A percentile compares a stretch with the other conserved stretches of the same genome.
Evolutionary conservation across 1,140 invertebrate genomes (phyloP).

Genomic region (Zaprionus ornatus): DNA sequence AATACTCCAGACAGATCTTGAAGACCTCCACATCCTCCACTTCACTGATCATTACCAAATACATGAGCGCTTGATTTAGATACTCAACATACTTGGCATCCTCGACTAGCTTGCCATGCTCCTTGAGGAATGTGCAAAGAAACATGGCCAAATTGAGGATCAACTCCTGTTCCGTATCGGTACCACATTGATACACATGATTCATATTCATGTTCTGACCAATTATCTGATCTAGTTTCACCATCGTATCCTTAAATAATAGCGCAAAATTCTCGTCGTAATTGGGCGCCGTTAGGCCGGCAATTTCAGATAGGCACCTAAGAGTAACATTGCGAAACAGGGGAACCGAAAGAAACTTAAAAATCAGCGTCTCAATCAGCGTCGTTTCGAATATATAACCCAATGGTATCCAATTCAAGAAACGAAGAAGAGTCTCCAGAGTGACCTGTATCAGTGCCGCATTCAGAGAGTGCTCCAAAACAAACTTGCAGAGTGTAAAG

Average conservation of each 20-base stretch:
- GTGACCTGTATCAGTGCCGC: constrained; percentile 96
- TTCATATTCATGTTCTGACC: constrained; percentile 95
- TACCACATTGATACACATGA: constrained; percentile 95
- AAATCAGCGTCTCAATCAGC: constrained; percentile 96
- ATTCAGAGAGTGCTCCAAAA: constrained; percentile 99
- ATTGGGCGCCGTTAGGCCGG: constrained; percentile 92
- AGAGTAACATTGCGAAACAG: constrained; percentile 99
- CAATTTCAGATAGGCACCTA: constrained; percentile 99
- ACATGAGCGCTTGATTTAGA: constrained; percentile 93
- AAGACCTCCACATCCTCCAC: constrained; percentile 99
- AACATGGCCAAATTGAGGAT: constrained; percentile 99
- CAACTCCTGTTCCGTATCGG: constrained; percentile 99
- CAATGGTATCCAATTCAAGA: constrained; percentile 99
- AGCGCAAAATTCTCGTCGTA: constrained; percentile 97
- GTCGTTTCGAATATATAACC: constrained; percentile 99
- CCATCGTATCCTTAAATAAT: constrained; percentile 95
- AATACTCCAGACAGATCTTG: constrained; percentile 99
- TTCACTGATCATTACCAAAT: constrained; percentile 98
- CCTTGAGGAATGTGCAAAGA: constrained; percentile 98
- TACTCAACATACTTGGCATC: constrained; percentile 89
- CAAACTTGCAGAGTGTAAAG: constrained; percentile 98
- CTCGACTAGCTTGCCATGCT: constrained; percentile 95
- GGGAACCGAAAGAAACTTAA: constrained; percentile 98
- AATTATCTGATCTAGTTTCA: constrained; percentile 95
- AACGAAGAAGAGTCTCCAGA: constrained; percentile 97